These are phyloP conservation scores for Oceanodroma leucorhoa DNA, from an alignment of 2,797 vertebrate genomes.

Conservation along the genomic window DNA sequence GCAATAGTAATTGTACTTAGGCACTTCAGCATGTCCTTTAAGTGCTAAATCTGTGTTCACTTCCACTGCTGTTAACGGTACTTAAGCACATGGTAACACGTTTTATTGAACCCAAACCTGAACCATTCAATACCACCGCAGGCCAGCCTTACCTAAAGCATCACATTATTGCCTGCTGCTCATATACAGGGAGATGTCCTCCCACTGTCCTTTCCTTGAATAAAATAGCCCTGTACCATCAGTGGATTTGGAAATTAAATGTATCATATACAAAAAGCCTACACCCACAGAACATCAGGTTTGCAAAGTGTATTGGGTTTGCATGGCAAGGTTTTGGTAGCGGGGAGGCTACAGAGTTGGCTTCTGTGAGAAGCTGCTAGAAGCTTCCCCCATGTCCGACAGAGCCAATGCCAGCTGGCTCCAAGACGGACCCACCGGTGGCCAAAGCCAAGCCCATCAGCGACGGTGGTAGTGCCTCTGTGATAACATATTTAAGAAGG, in stretches of 20 bases:
- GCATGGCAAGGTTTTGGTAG: background rate
- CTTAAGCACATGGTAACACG: background rate
- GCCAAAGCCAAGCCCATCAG: background rate
- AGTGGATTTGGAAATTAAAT: background rate
- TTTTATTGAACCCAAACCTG: background rate
- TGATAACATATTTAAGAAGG: background rate
- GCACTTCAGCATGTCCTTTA: background rate
- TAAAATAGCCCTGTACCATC: background rate
- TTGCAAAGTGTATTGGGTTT: background rate
- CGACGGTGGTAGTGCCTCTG: accelerated
- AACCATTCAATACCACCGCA: background rate
- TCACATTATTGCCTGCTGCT: background rate
- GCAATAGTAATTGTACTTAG: background rate
- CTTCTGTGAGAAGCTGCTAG: background rate
- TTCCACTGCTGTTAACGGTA: background rate
- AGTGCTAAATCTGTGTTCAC: background rate
- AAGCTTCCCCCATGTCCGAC: background rate
- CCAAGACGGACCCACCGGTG: accelerated
- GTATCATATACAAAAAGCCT: background rate
- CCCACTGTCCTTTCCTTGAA: background rate
- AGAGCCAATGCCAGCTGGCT: background rate
- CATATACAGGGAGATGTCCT: background rate
- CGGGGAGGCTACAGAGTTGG: background rate
- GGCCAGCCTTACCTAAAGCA: background rate
- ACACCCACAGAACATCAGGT: background rate